Evolutionary conservation across 2,888 invertebrate species (phyloP), one percentile per base, ranked within the genome.

Genomic region (Mythimna albipuncta): DNA sequence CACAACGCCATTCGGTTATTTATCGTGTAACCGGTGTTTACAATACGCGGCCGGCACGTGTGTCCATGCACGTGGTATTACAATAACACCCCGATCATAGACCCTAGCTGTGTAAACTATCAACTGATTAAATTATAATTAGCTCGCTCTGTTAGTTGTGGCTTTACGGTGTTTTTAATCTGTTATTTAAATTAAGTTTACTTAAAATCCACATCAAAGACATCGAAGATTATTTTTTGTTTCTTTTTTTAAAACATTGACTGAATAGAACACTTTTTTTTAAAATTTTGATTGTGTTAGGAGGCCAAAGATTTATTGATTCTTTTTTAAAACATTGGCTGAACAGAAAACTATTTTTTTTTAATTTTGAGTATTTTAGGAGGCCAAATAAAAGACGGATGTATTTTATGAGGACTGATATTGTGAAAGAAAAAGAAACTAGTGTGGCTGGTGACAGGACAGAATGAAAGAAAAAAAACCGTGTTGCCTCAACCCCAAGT

Each of bases 71-170:
- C 91, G 92, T 93, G 93, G 91, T 88, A 86, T 89, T 89, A 93
- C 90, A 93, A 94, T 92, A 94, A 93, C 95, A 94, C 79, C 82
- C 84, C 90, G 94, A 93, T 93, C 93, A 93, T 93, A 93, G 93
- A 93, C 93, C 94, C 87, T 88, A 84, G 82, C 89, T 88, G 85
- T 87, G 88, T 91, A 89, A 77, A 82, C 82, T 61, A 7, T 41
- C 61, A 82, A 77, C 72, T 82, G 84, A 86, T 86, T 79, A 89
- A 89, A 90, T 89, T 91, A 89, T 89, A 89, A 90, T 89, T 88
- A 85, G 77, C 73, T 47, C 55, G 61, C 50, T 65, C 74, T 73
- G 69, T 81, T 78, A 76, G 76, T 82, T 85, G 82, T 78, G 86
- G 85, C 66, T 79, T 73, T 74, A 73, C 47, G 73, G 62, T 59